Base-by-base conservation (phyloP, 2,888 invertebrate genomes). In the Leucoma salicis region DNA sequence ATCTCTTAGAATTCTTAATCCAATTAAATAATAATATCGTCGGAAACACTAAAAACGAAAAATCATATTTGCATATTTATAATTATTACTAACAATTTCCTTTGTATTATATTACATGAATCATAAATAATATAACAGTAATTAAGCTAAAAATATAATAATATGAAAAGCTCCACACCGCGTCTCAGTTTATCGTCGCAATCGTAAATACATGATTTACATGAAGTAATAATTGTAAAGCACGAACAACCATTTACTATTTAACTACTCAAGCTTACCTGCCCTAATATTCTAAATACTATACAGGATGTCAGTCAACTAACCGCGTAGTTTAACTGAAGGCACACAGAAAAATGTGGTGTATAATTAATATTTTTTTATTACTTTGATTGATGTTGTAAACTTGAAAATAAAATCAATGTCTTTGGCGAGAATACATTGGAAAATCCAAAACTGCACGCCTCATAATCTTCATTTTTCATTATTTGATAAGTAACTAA, bases 241-340 rank as follows among this genome's bases (percentile, higher is more conserved):
- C 29, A 25, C 18, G 35, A 41, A 32, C 32, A 34, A 43, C 39
- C 38, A 31, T 41, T 46, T 37, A 49, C 39, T 31, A 37, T 41
- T 42, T 42, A 45, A 39, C 13, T 24, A n/a, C n/a, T n/a, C n/a
- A n/a, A n/a, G n/a, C n/a, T n/a, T 5, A 21, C 21, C 21, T 8
- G 21, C 8, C 5, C 2, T 21, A 21, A 21, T 21, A 21, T n/a
- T n/a, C n/a, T n/a, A n/a, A n/a, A n/a, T n/a, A n/a, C n/a, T n/a
- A n/a, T n/a, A n/a, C n/a, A n/a, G n/a, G n/a, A n/a, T n/a, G n/a
- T n/a, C n/a, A n/a, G n/a, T n/a, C n/a, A n/a, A n/a, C n/a, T n/a
- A n/a, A n/a, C n/a, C n/a, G n/a, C n/a, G n/a, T n/a, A n/a, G n/a
- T n/a, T n/a, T n/a, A n/a, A n/a, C n/a, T n/a, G n/a, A n/a, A n/a